Conservation (phyloP, 2,888 invertebrate genomes). For the Harpagoxenus sublaevis region DNA sequence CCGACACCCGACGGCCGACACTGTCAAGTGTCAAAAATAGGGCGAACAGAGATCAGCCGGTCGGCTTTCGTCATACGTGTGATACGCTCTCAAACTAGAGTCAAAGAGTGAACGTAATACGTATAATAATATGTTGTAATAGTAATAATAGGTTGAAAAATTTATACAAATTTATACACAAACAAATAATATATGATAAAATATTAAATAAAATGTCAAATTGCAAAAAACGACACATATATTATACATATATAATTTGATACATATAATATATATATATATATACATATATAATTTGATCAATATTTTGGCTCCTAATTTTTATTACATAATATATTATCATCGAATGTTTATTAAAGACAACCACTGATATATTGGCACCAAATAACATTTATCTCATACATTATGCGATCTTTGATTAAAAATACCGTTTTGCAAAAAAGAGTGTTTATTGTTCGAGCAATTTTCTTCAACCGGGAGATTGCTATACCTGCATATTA, state of each 20-base stretch:
- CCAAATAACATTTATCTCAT: neutral
- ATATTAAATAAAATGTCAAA: neutral
- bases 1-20: too few relatives aligned
- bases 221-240: neutral
- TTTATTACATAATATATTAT: too few relatives aligned
- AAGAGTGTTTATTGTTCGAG: neutral
- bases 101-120: neutral
- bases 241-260: neutral
- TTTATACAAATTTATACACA: neutral
- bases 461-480: neutral
- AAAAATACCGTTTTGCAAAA: neutral
- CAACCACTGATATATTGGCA: neutral
- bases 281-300: neutral
- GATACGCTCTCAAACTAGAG: neutral
- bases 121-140: neutral
- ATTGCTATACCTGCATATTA: neutral
- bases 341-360: neutral
- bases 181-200: neutral
- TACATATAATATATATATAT: neutral
- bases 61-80: neutral
- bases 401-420: neutral
- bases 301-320: neutral
- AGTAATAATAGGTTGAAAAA: neutral
- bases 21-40: too few relatives aligned
- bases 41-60: neutral